Evolutionary conservation across 2,113 vertebrate species (phyloP).

Genomic region (Engraulis encrasicolus): DNA sequence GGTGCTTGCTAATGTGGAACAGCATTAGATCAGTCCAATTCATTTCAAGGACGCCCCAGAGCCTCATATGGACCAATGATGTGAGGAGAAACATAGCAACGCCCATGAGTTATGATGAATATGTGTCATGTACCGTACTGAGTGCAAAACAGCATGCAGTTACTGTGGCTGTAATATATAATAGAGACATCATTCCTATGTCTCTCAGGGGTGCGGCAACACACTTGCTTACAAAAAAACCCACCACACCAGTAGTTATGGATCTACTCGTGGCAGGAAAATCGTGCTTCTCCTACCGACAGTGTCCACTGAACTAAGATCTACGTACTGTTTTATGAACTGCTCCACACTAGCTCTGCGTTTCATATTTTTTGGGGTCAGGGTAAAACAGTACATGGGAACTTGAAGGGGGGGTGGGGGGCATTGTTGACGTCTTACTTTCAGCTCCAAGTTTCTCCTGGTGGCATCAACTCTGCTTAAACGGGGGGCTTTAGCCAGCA

Average conservation of each 20-base stretch:
- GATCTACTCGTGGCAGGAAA: too few relatives aligned
- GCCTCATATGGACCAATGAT: neutral
- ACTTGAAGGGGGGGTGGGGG: neutral
- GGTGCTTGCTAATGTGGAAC: conserved; percentile 7
- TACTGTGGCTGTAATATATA: too few relatives aligned
- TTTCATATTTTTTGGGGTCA: neutral
- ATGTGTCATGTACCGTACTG: too few relatives aligned
- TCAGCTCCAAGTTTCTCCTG: conserved; percentile 30
- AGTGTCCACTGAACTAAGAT: neutral
- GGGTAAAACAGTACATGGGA: neutral
- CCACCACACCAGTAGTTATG: neutral
- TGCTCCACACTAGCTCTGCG: conserved; percentile 3
- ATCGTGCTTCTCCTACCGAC: too few relatives aligned
- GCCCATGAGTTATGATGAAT: neutral
- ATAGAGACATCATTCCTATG: neutral
- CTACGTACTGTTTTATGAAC: conserved; percentile 7
- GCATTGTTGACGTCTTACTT: conserved; percentile 32
- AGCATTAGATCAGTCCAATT: neutral
- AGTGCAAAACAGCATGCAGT: neutral
- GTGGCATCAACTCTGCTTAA: conserved; percentile 31
- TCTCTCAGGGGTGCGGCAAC: neutral
- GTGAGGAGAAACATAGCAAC: neutral
- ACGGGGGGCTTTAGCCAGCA: conserved; percentile 21
- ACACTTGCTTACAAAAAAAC: neutral
- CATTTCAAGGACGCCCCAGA: neutral